These are phyloP conservation scores for Pyrgilauda ruficollis DNA, from an alignment of 2,113 vertebrate genomes.

Conservation along the genomic window DNA sequence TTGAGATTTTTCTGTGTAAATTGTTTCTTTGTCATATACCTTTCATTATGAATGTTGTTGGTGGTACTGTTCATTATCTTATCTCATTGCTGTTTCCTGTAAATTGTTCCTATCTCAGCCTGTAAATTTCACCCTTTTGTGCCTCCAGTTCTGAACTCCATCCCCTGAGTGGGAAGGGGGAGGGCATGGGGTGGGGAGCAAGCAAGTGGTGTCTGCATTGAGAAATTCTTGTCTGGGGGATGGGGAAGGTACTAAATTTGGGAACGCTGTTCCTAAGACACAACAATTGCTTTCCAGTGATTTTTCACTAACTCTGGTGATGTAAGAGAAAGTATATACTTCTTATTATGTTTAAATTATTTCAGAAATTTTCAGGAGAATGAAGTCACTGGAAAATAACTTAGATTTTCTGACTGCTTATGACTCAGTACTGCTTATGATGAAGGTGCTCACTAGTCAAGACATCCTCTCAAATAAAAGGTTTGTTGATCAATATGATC, in stretches of 20 bases:
- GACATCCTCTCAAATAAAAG: neutral
- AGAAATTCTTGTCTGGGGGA: neutral
- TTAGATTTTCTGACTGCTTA: neutral
- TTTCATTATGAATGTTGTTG: neutral
- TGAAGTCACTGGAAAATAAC: neutral
- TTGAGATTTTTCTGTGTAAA: rapidly evolving
- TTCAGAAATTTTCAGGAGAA: neutral
- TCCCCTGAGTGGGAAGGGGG: rapidly evolving
- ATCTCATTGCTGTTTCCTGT: neutral
- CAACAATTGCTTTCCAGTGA: neutral
- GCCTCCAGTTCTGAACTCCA: neutral
- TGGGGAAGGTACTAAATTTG: neutral
- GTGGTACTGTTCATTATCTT: neutral
- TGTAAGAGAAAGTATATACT: neutral
- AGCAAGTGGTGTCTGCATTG: neutral
- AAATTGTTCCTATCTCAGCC: neutral
- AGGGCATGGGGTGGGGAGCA: neutral
- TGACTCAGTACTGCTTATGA: neutral
- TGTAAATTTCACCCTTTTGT: neutral
- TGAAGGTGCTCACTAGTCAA: neutral
- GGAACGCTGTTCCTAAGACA: neutral
- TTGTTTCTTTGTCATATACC: neutral
- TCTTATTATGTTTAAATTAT: neutral
- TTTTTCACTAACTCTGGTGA: neutral
- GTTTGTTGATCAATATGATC: neutral